Conservation (phyloP, 2,113 vertebrate species). For the Apteryx mantelli region DNA sequence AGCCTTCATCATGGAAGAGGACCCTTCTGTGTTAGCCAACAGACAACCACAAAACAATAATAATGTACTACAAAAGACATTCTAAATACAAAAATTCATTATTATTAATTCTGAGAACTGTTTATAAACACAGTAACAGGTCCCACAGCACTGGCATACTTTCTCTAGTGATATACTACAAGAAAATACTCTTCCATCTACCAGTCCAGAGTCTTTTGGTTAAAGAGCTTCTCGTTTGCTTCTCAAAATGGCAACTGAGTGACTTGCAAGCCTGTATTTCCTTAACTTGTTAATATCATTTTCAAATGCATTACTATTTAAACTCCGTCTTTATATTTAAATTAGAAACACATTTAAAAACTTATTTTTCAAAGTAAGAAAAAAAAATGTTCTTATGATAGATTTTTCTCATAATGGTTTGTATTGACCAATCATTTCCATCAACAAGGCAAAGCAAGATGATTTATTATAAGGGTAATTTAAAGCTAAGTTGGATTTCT, state of each 20-base stretch:
- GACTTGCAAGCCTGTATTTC: background rate
- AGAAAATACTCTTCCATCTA: background rate
- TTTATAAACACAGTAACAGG: background rate
- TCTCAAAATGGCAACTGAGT: background rate
- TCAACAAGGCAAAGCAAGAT: background rate
- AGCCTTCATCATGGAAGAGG: background rate
- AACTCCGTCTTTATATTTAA: background rate
- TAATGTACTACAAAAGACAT: background rate
- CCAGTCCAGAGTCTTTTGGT: background rate
- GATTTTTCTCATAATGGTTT: background rate
- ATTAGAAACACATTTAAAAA: background rate
- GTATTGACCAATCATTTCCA: background rate
- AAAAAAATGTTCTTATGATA: background rate
- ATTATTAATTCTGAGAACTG: background rate
- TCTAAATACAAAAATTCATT: slow-evolving; percentile 12
- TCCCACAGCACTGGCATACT: background rate
- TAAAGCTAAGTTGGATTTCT: background rate
- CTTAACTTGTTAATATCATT: accelerated
- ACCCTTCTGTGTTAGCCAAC: background rate
- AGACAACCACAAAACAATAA: slow-evolving; percentile 14
- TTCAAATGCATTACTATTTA: background rate
- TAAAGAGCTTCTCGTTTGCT: background rate
- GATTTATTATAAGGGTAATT: background rate
- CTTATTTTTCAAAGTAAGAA: background rate
- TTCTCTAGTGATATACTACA: background rate